These are phyloP conservation scores for Dicyrtomina minuta DNA, from an alignment of 2,888 invertebrate genomes.

Conservation along the genomic window DNA sequence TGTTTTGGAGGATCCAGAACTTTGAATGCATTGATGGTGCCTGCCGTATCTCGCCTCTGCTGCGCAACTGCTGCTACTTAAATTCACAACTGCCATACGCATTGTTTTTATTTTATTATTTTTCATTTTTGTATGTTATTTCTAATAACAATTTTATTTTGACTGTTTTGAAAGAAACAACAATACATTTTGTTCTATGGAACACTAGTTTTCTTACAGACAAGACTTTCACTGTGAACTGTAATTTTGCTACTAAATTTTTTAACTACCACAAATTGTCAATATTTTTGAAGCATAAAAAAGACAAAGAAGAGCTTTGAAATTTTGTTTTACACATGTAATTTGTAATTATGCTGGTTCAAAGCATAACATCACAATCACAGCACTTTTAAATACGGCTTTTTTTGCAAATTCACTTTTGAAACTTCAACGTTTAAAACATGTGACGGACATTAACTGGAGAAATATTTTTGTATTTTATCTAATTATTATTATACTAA, in stretches of 20 bases:
- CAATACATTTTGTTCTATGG: neutral
- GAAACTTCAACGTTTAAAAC: too few relatives aligned
- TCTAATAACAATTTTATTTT: neutral
- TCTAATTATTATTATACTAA: neutral
- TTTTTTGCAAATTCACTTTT: too few relatives aligned
- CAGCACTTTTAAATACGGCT: too few relatives aligned
- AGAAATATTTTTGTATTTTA: too few relatives aligned
- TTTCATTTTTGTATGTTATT: slow-evolving; percentile 1
- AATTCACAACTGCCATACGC: neutral
- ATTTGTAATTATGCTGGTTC: too few relatives aligned
- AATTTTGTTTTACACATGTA: neutral
- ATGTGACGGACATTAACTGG: too few relatives aligned
- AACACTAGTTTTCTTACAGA: neutral
- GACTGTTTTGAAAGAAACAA: neutral
- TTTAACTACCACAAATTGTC: neutral
- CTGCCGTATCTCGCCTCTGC: slow-evolving; percentile 27
- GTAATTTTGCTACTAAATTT: neutral
- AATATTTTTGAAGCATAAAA: neutral
- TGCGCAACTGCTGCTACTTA: slow-evolving; percentile 19
- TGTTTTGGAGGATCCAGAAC: slow-evolving; percentile 37
- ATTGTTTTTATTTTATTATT: slow-evolving; percentile 13
- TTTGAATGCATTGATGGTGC: slow-evolving; percentile 16
- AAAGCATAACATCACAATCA: too few relatives aligned
- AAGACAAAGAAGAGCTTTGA: slow-evolving; percentile 2
- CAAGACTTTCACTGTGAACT: neutral